Conservation (phyloP, 2,797 vertebrate genomes). For the Glossophaga mutica region DNA sequence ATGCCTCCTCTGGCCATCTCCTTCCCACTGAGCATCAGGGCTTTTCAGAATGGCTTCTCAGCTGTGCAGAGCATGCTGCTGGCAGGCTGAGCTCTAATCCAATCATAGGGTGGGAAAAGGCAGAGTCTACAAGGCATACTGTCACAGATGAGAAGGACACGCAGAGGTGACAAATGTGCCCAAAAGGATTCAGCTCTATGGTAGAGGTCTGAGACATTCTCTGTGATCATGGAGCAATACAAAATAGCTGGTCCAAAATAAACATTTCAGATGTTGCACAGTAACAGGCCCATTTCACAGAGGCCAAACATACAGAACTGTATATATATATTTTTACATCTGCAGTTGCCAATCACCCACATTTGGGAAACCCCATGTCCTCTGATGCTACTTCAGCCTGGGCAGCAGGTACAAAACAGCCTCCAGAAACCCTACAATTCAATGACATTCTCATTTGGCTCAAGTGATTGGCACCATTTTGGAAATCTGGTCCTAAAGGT, state of each 20-base stretch:
- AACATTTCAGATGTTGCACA: not conserved
- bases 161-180: not conserved
- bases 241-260: not conserved
- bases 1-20: not conserved
- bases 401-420: not conserved
- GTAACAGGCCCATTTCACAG: not conserved
- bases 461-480: conserved; percentile 25
- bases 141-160: not conserved
- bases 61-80: not conserved
- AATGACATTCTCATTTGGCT: conserved; percentile 1
- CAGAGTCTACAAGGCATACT: not conserved
- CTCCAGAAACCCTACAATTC: not conserved
- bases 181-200: not conserved
- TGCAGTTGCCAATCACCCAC: not conserved
- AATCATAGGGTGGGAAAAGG: not conserved
- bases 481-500: conserved; percentile 71
- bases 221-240: not conserved
- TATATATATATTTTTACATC: not conserved
- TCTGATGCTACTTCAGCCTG: not conserved
- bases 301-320: not conserved
- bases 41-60: not conserved
- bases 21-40: not conserved
- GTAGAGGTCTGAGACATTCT: not conserved
- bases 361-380: not conserved
- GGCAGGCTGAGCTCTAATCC: not conserved